Evolutionary conservation across 2,113 vertebrate genomes (phyloP), one percentile per base, ranked within the genome.

Genomic region (Gymnobelideus leadbeateri): DNA sequence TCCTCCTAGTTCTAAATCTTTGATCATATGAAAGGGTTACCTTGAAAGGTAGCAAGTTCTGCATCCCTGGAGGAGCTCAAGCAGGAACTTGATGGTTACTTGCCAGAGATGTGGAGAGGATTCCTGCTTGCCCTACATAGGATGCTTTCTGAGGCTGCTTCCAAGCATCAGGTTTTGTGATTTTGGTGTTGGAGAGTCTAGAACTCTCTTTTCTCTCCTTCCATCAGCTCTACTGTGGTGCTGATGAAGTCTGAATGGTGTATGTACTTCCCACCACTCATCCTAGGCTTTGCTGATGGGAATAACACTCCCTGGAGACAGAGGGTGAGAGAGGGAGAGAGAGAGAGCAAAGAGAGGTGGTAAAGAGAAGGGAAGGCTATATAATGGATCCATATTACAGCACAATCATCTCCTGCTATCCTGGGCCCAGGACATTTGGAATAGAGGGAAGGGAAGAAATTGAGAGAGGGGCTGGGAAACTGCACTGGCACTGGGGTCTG

Each of bases 231-330:
- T 92, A 28, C n/a, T 3, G n/a, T 96, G 91, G 68, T 90, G 95
- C 37, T 43, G 91, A 54, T 93, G 92, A 93, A 57, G 55, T 92
- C 51, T 93, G 43, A 51, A 95, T 93, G 2, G 12, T 14, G 24
- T 0, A 16, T 91, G 57, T 93, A 96, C 95, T 98, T 98, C 98
- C 97, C 98, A 97, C 92, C 96, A 97, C 97, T 98, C 19, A 23
- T 23, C 95, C 96, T 95, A 54, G 91, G 91, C 89, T 92, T 49
- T 25, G 91, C 96, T 97, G 96, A 97, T 98, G 96, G 97, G 98
- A 98, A 98, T 97, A 93, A 47, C 97, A 91, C 89, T 97, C 98
- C 94, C 95, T 10, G 51, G 57, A n/a, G 31, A 51, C 19, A 8
- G 37, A 51, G 37, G 49, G 57, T 49, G 31, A 4, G 47, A 14